A percentile compares a stretch with the other conserved stretches of the same genome.
These are phyloP conservation scores for Poliocrania exsul DNA, from an alignment of 2,797 vertebrate species.

Conservation along the genomic window DNA sequence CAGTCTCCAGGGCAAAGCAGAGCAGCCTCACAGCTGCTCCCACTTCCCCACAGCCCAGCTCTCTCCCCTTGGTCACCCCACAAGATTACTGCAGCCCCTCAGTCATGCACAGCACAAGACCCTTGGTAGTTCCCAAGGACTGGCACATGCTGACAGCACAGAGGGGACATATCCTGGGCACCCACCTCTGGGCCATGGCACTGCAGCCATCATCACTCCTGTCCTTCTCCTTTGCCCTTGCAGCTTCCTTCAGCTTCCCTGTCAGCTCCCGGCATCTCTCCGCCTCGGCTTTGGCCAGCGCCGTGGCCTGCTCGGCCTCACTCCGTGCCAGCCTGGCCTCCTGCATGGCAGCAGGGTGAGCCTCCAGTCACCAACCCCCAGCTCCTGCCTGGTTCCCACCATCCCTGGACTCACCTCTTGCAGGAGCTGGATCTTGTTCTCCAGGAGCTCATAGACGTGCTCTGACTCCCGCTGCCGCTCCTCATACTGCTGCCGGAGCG, in stretches of 20 bases:
- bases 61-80: not conserved
- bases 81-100: not conserved
- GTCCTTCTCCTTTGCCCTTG: slow-evolving; percentile 61
- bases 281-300: slow-evolving; percentile 80
- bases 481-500: slow-evolving; percentile 78
- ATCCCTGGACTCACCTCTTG: slow-evolving; percentile 79
- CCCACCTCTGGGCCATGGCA: slow-evolving; percentile 76
- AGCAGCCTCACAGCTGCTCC: not conserved
- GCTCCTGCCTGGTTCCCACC: no score
- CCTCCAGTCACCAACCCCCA: rapidly evolving
- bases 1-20: not conserved
- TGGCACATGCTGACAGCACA: not conserved
- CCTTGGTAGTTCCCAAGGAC: not conserved
- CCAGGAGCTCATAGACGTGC: slow-evolving; percentile 83
- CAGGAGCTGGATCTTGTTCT: slow-evolving; percentile 87
- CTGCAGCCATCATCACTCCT: slow-evolving; percentile 23
- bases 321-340: slow-evolving; percentile 83
- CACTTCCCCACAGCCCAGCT: not conserved
- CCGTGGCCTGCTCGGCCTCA: slow-evolving; percentile 80
- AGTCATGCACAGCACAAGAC: rapidly evolving
- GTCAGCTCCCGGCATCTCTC: slow-evolving; percentile 81
- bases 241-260: slow-evolving; percentile 75
- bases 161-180: not conserved
- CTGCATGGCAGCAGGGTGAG: slow-evolving; percentile 61
- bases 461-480: slow-evolving; percentile 84